Base-by-base conservation (phyloP, 2,113 vertebrate species). In the Syngnathoides biaculeatus region DNA sequence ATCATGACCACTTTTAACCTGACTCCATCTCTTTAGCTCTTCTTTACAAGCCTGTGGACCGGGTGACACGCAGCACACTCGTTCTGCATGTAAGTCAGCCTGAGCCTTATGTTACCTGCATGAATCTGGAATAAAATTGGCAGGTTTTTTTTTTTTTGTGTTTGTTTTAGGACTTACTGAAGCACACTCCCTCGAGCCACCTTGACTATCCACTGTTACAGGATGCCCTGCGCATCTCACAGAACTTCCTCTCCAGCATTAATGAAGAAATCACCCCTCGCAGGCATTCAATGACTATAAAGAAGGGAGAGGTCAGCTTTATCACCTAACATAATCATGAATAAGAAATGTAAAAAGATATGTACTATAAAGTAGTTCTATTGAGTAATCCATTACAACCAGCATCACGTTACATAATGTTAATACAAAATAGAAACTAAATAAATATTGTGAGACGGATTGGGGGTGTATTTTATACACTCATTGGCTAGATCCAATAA, bases 31-130 rank as follows among this genome's bases (percentile, higher is more conserved):
- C 79, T 74, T 2, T 90, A 99, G 97, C 94, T 79, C 90, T 99
- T 22, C 89, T 98, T n/a, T 98, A 98, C 88, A 98, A 98, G 87
- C 97, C 97, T 0, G 95, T 99, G 88, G 97, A 98, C 90, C 89
- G 95, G 73, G 97, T 99, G 82, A 99, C 96, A 0, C 94, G 97
- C 81, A 99, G 96, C 91, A 99, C 96, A 0, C 92, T 98, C 2
- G 97, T 99, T 71, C 88, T 99, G 45, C 96, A 98, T 20, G 97
- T 99, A 84, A 96, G 96, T 95, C 60, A 2, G 2, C 45, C n/a
- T 4, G 4, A 43, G 30, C n/a, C 50, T 20, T 45, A 10, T 27
- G 39, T 26, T 26, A 9, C 30, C 13, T 50, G 17, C 20, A 14
- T 11, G 15, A 15, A 10, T 8, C 40, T 42, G 19, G 10, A 67